These are phyloP conservation scores for Trissolcus basalis DNA, from an alignment of 1,140 invertebrate genomes.

Conservation along the genomic window DNA sequence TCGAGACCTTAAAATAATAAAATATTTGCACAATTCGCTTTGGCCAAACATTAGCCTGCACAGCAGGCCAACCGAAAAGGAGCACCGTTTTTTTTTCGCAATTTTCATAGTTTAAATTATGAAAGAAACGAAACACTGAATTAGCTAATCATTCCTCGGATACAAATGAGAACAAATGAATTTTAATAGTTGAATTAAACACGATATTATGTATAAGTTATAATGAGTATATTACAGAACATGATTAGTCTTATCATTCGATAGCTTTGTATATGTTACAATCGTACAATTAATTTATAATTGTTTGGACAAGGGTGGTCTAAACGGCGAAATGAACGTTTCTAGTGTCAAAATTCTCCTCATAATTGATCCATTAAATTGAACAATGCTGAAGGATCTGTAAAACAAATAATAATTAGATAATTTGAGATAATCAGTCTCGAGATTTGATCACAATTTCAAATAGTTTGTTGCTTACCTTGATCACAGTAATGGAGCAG, in stretches of 20 bases:
- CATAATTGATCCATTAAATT: constrained; percentile 15
- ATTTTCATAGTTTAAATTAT: constrained; percentile 48
- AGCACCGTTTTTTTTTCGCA: constrained; percentile 42
- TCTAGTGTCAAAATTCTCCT: constrained; percentile 2
- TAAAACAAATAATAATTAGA: constrained; percentile 3
- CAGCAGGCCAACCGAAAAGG: constrained; percentile 55
- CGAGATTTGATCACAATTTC: no score
- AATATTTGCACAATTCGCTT: constrained; percentile 44
- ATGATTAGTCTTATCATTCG: constrained; percentile 65
- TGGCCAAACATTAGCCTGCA: constrained; percentile 55
- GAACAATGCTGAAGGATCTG: constrained; percentile 34
- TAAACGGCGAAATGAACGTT: background rate
- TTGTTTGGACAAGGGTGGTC: constrained; percentile 5
- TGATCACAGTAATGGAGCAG: constrained; percentile 50
- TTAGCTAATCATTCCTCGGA: constrained; percentile 57
- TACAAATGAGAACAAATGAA: constrained; percentile 61
- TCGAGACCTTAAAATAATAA: constrained; percentile 26
- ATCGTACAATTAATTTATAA: constrained; percentile 44
- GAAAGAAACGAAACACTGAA: constrained; percentile 44
- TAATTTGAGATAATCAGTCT: background rate
- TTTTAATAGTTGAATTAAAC: constrained; percentile 54
- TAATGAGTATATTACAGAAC: constrained; percentile 70
- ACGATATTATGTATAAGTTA: constrained; percentile 63
- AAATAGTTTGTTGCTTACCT: no score
- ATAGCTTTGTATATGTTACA: constrained; percentile 69